A percentile compares a stretch with the other conserved stretches of the same genome.
phyloP scores from a whole-genome alignment of 2,888 invertebrate species.

The Pilophorus perplexus region DNA sequence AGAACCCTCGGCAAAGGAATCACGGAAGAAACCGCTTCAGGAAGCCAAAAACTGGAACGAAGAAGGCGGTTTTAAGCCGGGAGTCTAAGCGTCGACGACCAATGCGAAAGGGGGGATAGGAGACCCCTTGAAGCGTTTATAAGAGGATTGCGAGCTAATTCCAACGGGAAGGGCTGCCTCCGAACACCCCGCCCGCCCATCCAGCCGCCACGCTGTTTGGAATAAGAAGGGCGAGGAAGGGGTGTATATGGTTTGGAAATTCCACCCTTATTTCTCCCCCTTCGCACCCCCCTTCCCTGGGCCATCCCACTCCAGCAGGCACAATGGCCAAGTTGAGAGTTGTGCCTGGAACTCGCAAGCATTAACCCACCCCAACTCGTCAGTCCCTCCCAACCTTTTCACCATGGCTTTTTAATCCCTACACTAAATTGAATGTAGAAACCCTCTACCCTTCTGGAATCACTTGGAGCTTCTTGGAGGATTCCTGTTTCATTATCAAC shows the following conservation, averaged over 20 bases:
- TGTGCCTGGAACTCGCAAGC: conserved; percentile 32
- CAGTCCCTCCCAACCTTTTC: neutral
- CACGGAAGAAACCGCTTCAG: neutral
- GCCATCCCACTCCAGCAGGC: too few species aligned
- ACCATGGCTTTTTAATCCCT: conserved; percentile 9
- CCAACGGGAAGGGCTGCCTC: conserved; percentile 3
- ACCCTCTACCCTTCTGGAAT: neutral
- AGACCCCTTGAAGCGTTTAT: conserved; percentile 35
- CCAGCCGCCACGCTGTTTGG: neutral
- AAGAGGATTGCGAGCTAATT: conserved; percentile 37
- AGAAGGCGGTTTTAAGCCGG: conserved; percentile 17
- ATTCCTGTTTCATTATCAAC: too few species aligned
- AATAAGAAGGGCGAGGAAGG: conserved; percentile 3
- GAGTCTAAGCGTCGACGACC: conserved; percentile 27
- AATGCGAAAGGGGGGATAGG: conserved; percentile 25
- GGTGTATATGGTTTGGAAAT: conserved; percentile 37
- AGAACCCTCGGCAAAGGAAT: too few species aligned
- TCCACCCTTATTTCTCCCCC: conserved; percentile 9
- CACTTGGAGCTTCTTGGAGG: conserved; percentile 4
- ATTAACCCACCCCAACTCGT: conserved; percentile 25
- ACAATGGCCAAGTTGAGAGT: conserved; percentile 28
- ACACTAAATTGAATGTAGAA: conserved; percentile 6
- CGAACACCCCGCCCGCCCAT: neutral
- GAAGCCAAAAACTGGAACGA: conserved; percentile 19
- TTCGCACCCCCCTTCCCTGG: neutral